Conservation (phyloP, 2,797 vertebrate genomes). For the Pelobates cultripes region DNA sequence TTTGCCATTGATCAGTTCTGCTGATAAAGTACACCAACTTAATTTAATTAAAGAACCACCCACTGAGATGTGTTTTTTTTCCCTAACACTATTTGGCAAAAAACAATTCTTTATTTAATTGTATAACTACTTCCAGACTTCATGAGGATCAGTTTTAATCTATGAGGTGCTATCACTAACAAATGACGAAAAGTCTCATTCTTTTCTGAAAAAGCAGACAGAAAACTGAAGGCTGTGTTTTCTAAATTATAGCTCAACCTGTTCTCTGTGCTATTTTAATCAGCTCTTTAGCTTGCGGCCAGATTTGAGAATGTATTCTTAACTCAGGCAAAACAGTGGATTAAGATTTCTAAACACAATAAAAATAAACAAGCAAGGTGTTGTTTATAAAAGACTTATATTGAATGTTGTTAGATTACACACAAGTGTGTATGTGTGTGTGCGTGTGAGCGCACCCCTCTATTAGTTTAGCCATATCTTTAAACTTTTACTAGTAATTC, state of each 20-base stretch:
- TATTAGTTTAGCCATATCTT: no score
- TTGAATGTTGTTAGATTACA: no score
- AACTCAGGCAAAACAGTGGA: neutral
- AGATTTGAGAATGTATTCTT: neutral
- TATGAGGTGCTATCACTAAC: constrained; percentile 45
- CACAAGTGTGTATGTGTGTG: no score
- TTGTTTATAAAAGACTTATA: neutral
- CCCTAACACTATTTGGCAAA: constrained; percentile 61
- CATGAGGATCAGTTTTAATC: constrained; percentile 21
- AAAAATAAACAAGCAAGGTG: neutral
- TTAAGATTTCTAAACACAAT: neutral
- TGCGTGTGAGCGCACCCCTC: no score
- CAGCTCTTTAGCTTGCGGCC: neutral
- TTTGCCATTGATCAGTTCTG: constrained; percentile 6
- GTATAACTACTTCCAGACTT: constrained; percentile 68
- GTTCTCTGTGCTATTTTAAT: constrained; percentile 13
- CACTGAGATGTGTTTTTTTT: constrained; percentile 44
- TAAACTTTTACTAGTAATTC: no score
- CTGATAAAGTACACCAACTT: constrained; percentile 26
- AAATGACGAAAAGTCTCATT: constrained; percentile 26
- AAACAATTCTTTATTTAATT: constrained; percentile 57
- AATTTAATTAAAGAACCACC: constrained; percentile 57
- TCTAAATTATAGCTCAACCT: constrained; percentile 25
- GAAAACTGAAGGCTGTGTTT: neutral
- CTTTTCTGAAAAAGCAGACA: constrained; percentile 29